Evolutionary conservation across 2,797 vertebrate species (phyloP).

Genomic region (Parambassis ranga): DNA sequence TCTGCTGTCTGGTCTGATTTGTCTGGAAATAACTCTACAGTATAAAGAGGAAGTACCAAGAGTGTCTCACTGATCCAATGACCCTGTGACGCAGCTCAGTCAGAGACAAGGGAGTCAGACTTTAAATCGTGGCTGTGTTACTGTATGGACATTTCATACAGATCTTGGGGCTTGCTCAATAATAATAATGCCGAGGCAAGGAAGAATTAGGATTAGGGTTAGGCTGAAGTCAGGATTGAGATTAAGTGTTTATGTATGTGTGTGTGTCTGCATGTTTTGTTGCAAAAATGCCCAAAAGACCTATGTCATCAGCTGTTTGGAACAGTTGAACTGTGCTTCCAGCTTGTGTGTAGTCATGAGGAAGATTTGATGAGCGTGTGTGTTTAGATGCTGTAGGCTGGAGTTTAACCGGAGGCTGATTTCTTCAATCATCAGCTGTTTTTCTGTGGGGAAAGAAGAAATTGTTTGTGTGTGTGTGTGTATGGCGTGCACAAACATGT

Average conservation of each 20-base stretch:
- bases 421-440: not conserved
- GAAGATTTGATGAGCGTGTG: not conserved
- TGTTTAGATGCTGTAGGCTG: not conserved
- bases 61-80: not conserved
- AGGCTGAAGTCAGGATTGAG: not conserved
- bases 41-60: conserved; percentile 10
- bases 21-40: conserved; percentile 28
- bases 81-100: not conserved
- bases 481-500: too few species aligned
- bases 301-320: not conserved
- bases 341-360: not conserved
- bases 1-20: conserved; percentile 35
- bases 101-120: not conserved
- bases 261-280: not conserved
- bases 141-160: not conserved
- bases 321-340: not conserved
- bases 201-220: conserved; percentile 34
- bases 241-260: not conserved
- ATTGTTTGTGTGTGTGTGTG: not conserved
- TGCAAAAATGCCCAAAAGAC: not conserved
- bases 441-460: not conserved
- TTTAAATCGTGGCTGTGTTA: not conserved
- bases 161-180: not conserved
- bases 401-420: not conserved
- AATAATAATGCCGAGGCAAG: conserved; percentile 24